Conservation (phyloP, 2,888 invertebrate genomes). For the Cancer borealis region DNA sequence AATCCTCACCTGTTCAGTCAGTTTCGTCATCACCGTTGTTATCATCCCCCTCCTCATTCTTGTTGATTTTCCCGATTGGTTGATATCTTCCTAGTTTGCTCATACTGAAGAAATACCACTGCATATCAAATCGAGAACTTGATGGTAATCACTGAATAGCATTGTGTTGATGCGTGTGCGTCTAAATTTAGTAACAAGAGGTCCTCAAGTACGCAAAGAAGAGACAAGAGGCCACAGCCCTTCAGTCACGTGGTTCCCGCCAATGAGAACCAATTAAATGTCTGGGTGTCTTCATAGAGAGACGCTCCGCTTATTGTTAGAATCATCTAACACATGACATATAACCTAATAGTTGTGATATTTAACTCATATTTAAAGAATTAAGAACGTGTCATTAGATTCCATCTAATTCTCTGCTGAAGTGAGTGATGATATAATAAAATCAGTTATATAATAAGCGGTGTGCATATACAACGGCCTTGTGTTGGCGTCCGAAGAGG, state of each 20-base stretch:
- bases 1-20: constrained; percentile 12
- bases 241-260: constrained; percentile 61
- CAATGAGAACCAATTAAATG: constrained; percentile 72
- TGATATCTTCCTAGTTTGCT: not conserved
- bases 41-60: not conserved
- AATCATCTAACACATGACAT: not conserved
- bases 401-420: not conserved
- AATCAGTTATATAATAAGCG: constrained; percentile 51
- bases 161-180: not conserved
- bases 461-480: constrained; percentile 64
- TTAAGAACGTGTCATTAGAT: not conserved
- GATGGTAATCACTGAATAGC: not conserved
- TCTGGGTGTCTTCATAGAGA: constrained; percentile 54
- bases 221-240: constrained; percentile 43
- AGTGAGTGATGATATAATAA: not conserved
- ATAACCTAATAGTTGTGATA: not conserved
- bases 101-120: not conserved
- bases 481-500: constrained; percentile 63
- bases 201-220: not conserved
- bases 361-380: not conserved
- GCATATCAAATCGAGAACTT: not conserved
- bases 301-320: constrained; percentile 51
- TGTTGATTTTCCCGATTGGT: not conserved
- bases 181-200: constrained; percentile 6
- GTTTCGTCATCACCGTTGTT: not conserved